Percentiles rank a stretch among this genome's conserved stretches.
Evolutionary conservation across 2,113 vertebrate species (phyloP).

Genomic region (Sturnus vulgaris): DNA sequence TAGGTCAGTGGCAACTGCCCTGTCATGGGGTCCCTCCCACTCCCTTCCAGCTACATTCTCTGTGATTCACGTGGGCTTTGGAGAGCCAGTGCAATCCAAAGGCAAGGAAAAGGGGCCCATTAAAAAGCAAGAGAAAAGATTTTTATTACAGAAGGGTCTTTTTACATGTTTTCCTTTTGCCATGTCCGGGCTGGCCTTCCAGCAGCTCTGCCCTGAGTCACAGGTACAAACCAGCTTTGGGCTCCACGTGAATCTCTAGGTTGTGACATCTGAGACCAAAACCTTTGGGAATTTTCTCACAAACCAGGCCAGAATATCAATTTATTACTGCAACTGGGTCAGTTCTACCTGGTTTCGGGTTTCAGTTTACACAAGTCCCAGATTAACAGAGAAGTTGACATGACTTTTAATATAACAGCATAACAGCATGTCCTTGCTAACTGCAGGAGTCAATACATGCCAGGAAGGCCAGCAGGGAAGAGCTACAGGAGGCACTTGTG

Average conservation of each 20-base stretch:
- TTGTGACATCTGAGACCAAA: background rate
- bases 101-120: background rate
- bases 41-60: background rate
- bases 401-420: background rate
- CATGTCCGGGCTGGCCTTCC: background rate
- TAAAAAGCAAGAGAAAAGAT: background rate
- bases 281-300: background rate
- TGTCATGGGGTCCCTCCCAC: background rate
- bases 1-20: background rate
- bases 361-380: constrained; percentile 49
- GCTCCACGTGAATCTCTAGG: background rate
- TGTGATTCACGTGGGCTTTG: rapidly evolving
- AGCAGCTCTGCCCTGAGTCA: rapidly evolving
- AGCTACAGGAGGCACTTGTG: rapidly evolving
- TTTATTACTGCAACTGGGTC: constrained; percentile 27
- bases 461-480: background rate
- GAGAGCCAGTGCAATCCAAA: background rate
- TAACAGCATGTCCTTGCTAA: background rate
- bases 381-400: constrained; percentile 24
- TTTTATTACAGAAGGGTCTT: background rate
- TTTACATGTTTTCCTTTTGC: background rate
- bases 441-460: background rate
- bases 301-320: background rate
- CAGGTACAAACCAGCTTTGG: background rate
- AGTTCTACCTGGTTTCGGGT: background rate